Evolutionary conservation across 1,140 invertebrate genomes (phyloP), one percentile per base, ranked within the genome.

Genomic region (Drosophila ficusphila): DNA sequence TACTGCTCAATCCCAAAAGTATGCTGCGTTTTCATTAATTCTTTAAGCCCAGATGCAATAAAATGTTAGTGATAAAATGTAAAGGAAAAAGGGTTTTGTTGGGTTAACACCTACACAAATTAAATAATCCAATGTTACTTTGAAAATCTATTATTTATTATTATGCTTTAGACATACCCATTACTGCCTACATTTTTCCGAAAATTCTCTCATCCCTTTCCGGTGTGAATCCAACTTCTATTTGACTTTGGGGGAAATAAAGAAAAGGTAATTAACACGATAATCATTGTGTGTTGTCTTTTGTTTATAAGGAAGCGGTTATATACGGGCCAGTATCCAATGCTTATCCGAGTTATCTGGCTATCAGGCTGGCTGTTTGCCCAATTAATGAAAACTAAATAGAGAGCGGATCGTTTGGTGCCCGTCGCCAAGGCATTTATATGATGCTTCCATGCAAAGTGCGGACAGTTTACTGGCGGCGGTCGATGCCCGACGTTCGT

Each of bases 311-410:
- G 69, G 69, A 73, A 73, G 48, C 48, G 31, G 31, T 54, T 27
- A 25, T 44, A 36, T 29, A 21, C 36, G 2, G 27, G 44, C 67
- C 61, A 75, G 86, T 89, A 86, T 86, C 82, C 82, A 70, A 14
- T 23, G 41, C 51, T 82, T 86, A 86, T 82, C 81, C 58, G 36
- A 76, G 44, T 64, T 81, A 81, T 81, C 77, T 42, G 46, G 33
- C 44, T 68, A 18, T 67, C 54, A 2, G 46, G 27, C n/a, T n/a
- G n/a, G 25, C 62, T 86, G 82, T 86, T 86, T 86, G 64, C 53
- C 76, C 78, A 78, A 89, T 86, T 86, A 86, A 86, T 86, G 85
- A 89, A 86, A 86, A 67, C 48, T 73, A 79, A 81, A 81, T 61
- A 83, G 14, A 14, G 25, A 62, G 49, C 44, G 44, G 60, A 68